Evolutionary conservation across 2,888 invertebrate species (phyloP).

Genomic region (Volucella bombylans): DNA sequence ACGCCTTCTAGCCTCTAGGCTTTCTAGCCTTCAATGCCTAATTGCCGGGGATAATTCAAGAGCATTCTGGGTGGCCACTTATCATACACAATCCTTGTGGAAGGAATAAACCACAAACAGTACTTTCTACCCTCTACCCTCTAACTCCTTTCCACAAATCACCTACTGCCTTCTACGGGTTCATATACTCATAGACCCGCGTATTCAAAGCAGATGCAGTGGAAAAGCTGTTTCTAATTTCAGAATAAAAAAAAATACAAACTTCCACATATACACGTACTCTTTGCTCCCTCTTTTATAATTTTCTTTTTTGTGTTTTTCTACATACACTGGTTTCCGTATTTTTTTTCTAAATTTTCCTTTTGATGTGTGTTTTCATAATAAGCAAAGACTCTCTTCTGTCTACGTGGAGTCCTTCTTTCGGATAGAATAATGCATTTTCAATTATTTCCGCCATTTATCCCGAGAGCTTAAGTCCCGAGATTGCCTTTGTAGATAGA

Average conservation of each 20-base stretch:
- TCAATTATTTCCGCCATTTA: conserved; percentile 35
- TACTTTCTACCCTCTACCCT: background rate
- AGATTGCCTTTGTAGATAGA: conserved; percentile 5
- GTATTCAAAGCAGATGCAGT: conserved; percentile 69
- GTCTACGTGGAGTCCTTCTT: background rate
- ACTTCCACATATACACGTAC: too few species aligned
- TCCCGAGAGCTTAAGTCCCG: conserved; percentile 1
- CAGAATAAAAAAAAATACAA: conserved; percentile 8
- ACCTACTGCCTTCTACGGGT: too few species aligned
- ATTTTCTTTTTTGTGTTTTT: background rate
- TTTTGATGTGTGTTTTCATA: conserved; percentile 3
- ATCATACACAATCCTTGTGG: conserved; percentile 65
- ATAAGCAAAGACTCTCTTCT: background rate
- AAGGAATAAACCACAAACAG: conserved; percentile 48
- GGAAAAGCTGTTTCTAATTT: conserved; percentile 62
- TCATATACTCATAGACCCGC: conserved; percentile 7
- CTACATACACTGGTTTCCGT: conserved; percentile 22
- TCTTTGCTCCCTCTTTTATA: background rate
- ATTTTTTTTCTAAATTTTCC: conserved; percentile 16
- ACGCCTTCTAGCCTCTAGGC: conserved; percentile 8
- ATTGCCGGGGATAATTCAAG: conserved; percentile 71
- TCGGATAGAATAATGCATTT: conserved; percentile 47
- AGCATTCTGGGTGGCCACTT: conserved; percentile 60
- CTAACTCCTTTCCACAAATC: conserved; percentile 1
- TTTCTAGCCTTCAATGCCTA: conserved; percentile 64